Percentiles rank a stretch among this genome's conserved stretches.
These are phyloP conservation scores for Geotrupes spiniger DNA, from an alignment of 2,888 invertebrate genomes.

Conservation along the genomic window DNA sequence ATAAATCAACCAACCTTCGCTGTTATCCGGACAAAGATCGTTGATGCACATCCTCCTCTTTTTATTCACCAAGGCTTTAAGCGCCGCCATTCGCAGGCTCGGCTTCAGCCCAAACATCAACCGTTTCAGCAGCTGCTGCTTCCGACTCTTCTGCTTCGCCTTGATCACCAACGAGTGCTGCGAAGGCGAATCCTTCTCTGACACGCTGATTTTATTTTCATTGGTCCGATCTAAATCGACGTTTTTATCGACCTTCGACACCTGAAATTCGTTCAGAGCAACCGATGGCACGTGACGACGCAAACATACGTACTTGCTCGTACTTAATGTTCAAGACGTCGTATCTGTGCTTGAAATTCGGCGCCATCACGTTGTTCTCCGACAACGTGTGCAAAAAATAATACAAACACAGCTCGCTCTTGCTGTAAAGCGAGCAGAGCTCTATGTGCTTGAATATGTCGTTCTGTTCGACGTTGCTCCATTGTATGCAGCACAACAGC, in stretches of 20 bases:
- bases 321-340: constrained; percentile 52
- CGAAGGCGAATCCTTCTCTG: constrained; percentile 39
- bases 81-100: constrained; percentile 47
- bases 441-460: constrained; percentile 57
- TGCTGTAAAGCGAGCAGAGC: constrained; percentile 56
- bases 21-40: constrained; percentile 30
- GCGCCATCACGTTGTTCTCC: constrained; percentile 52
- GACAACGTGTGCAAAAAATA: constrained; percentile 49
- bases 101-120: constrained; percentile 48
- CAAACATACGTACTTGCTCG: constrained; percentile 43
- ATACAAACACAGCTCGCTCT: constrained; percentile 58
- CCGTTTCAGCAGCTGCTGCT: constrained; percentile 45
- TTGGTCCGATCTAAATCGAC: constrained; percentile 12
- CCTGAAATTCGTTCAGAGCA: constrained; percentile 11
- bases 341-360: constrained; percentile 52
- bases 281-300: background rate
- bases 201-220: constrained; percentile 30
- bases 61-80: constrained; percentile 47
- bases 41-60: constrained; percentile 36
- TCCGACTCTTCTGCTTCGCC: constrained; percentile 44
- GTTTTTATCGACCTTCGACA: constrained; percentile 18
- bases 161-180: constrained; percentile 43
- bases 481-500: constrained; percentile 53
- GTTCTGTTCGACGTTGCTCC: constrained; percentile 51
- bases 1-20: constrained; percentile 25